These are phyloP conservation scores for Crossocerus cetratus DNA, from an alignment of 2,888 invertebrate genomes.

Conservation along the genomic window DNA sequence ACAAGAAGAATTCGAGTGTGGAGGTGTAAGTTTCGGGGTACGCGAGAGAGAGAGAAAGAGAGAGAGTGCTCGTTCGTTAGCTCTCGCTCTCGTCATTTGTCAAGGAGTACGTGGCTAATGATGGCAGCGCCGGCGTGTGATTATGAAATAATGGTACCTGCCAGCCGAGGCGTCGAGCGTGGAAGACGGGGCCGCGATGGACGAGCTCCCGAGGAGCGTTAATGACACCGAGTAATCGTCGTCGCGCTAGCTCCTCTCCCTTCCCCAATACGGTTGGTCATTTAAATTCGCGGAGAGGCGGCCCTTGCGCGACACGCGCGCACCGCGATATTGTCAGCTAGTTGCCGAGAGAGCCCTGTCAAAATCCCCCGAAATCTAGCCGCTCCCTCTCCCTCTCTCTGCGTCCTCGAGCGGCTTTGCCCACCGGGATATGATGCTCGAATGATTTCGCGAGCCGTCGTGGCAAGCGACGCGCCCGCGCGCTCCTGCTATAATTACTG, in stretches of 20 bases:
- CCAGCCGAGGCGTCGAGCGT: slow-evolving; percentile 7
- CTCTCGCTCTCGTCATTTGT: slow-evolving; percentile 64
- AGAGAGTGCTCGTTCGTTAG: slow-evolving; percentile 44
- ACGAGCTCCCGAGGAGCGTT: slow-evolving; percentile 26
- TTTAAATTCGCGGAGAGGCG: too few species aligned
- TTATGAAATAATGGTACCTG: slow-evolving; percentile 69
- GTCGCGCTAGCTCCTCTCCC: slow-evolving; percentile 45
- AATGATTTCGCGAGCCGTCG: slow-evolving; percentile 42
- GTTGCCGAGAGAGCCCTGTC: neutral
- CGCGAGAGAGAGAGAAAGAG: slow-evolving; percentile 3
- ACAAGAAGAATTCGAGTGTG: slow-evolving; percentile 15
- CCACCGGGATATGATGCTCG: slow-evolving; percentile 13
- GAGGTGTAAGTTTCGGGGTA: slow-evolving; percentile 43
- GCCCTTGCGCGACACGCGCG: too few species aligned
- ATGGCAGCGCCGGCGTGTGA: slow-evolving; percentile 62
- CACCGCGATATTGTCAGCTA: too few species aligned
- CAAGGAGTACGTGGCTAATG: slow-evolving; percentile 67
- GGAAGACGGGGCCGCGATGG: too few species aligned
- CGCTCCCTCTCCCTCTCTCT: too few species aligned
- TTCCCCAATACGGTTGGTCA: too few species aligned
- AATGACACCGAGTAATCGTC: slow-evolving; percentile 62
- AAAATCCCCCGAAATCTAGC: neutral
- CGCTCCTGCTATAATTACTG: slow-evolving; percentile 68
- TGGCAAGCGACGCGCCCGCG: slow-evolving; percentile 49
- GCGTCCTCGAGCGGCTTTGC: neutral